phyloP scores from a whole-genome alignment of 2,888 invertebrate species.

The Alviniconcha strummeri region DNA sequence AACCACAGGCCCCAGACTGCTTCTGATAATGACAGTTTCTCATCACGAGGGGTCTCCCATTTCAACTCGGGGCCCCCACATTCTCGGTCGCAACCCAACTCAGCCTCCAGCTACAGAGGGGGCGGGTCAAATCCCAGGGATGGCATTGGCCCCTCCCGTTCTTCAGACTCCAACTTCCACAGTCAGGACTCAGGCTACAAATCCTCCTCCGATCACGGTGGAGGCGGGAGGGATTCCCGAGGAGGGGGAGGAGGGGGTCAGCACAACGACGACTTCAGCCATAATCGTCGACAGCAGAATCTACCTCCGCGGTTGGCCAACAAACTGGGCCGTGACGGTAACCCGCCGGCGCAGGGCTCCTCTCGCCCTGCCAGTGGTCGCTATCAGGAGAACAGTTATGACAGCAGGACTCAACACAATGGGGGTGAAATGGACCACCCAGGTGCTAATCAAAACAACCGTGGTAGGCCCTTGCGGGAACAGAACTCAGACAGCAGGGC shows the following conservation, averaged over 20 bases:
- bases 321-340: conserved; percentile 19
- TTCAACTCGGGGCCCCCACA: background rate
- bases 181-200: conserved; percentile 13
- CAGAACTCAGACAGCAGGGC: conserved; percentile 13
- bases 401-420: conserved; percentile 24
- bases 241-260: conserved; percentile 29
- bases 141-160: background rate
- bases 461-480: conserved; percentile 2
- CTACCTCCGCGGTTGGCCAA: conserved; percentile 41
- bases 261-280: conserved; percentile 9
- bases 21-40: background rate
- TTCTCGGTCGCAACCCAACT: background rate
- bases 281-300: conserved; percentile 36
- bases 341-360: background rate
- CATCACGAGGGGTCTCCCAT: background rate
- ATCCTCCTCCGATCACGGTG: conserved; percentile 27
- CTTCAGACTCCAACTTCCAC: conserved; percentile 8
- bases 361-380: background rate
- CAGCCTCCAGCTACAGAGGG: background rate
- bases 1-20: conserved; percentile 14
- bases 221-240: conserved; percentile 29
- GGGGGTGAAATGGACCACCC: background rate
- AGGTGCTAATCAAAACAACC: background rate
- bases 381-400: conserved; percentile 17
- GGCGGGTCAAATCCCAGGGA: background rate